Evolutionary conservation across 2,888 invertebrate genomes (phyloP), one percentile per base, ranked within the genome.

Genomic region (Dione vanillae): DNA sequence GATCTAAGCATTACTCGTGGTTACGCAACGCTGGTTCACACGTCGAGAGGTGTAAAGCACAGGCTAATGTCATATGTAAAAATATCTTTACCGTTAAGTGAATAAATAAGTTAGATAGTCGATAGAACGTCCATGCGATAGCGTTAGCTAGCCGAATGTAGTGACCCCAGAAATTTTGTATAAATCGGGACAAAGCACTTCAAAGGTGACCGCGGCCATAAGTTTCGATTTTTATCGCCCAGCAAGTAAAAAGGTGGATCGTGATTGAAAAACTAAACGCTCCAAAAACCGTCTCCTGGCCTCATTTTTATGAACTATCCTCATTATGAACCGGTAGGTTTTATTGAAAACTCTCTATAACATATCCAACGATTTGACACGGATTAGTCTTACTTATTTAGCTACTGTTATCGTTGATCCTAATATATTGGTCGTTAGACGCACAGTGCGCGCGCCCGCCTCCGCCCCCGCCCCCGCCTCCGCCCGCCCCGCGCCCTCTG

Each of bases 131-230:
- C 56, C 47, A 51, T 40, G 27, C 56, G 67, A 67, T 64, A 58
- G 20, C 43, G 35, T 52, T 40, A 59, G 69, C 41, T 41, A 37
- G 41, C 16, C n/a, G 64, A 43, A 58, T 47, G 52, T 43, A 61
- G 67, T 75, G 71, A 73, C 74, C 80, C 80, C 79, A 79, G 79
- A 80, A 78, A 75, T 76, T 74, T 75, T 82, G 81, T 81, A 83
- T 82, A 85, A 82, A 85, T 85, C 85, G 84, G 85, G 85, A 83
- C 85, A 84, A 84, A 84, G 79, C 71, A 68, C 75, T 76, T 91
- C 89, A 91, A 91, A 91, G 90, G 84, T 78, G 80, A 73, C 92
- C 92, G 92, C 88, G 82, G 82, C 86, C 88, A 83, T 93, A 92
- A 91, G 84, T 82, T 91, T 78, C 85, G 81, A 86, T 89, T 88